A percentile compares a stretch with the other conserved stretches of the same genome.
These are phyloP conservation scores for Anniella stebbinsi DNA, from an alignment of 2,797 vertebrate species.

Conservation along the genomic window DNA sequence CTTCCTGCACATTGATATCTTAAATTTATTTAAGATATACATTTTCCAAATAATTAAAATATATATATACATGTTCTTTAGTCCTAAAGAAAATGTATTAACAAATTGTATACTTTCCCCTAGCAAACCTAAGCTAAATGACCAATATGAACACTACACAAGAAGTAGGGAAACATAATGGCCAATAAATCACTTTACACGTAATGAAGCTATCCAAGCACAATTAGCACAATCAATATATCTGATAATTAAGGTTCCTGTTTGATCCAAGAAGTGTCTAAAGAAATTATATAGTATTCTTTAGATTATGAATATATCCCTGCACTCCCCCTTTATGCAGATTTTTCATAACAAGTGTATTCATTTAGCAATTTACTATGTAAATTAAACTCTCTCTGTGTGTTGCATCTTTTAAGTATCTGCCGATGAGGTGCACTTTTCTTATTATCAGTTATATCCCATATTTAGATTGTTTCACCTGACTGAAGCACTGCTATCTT, in stretches of 20 bases:
- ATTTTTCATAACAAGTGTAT: conserved; percentile 23
- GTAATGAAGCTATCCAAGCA: conserved; percentile 42
- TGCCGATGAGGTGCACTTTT: background rate
- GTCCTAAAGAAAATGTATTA: conserved; percentile 86
- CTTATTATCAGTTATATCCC: background rate
- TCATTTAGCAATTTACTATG: conserved; percentile 20
- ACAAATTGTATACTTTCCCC: conserved; percentile 81
- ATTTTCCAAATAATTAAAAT: too few species aligned
- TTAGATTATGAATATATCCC: conserved; percentile 8
- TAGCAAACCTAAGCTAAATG: conserved; percentile 76
- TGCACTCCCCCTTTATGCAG: background rate
- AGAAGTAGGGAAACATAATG: conserved; percentile 35
- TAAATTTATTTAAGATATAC: too few species aligned
- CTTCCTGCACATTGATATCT: too few species aligned
- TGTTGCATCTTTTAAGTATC: background rate
- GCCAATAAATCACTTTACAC: conserved; percentile 48
- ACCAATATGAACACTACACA: conserved; percentile 58
- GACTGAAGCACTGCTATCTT: background rate
- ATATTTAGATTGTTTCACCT: background rate
- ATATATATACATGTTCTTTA: conserved; percentile 73
- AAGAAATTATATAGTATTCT: too few species aligned
- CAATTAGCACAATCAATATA: conserved; percentile 4
- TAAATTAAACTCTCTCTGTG: conserved; percentile 40
- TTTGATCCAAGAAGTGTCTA: conserved; percentile 8
- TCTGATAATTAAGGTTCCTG: conserved; percentile 28